Evolutionary conservation across 2,113 vertebrate genomes (phyloP), one percentile per base, ranked within the genome.

Genomic region (Grus americana): DNA sequence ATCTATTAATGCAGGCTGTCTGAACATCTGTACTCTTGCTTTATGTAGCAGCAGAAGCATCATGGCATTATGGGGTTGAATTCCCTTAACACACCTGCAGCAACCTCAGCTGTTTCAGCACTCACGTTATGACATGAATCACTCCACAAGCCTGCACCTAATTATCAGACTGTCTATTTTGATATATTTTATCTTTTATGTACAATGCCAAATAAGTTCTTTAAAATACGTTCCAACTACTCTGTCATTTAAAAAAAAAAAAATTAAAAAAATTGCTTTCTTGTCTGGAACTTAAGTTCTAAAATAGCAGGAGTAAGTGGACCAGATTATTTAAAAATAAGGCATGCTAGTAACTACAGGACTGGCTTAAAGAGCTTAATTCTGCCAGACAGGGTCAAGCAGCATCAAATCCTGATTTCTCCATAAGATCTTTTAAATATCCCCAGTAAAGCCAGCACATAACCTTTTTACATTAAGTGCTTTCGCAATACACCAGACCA

Each of bases 31-130:
- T 52, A 79, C 26, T 92, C 59, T 58, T 88, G 66, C 73, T 85
- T 96, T 79, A 52, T 54, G 75, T 3, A 79, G 79, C 23, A 7
- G 92, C 82, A 95, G 75, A 83, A 80, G 61, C 65, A 86, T 22
- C 59, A 10, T 3, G 3, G 79, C 57, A 86, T 32, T 61, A 70
- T 1, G 0, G 70, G 90, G 86, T 90, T 2, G 21, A 91, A 96
- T 95, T 93, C 94, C 93, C 94, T 83, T n/a, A 92, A 85, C 91
- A 92, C 83, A 95, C 95, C 94, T 96, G 92, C 91, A 96, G 93
- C 79, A 95, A 76, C 92, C 79, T 95, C 86, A 95, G 92, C 87
- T 95, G 86, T 61, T 87, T 79, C 87, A 47, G 75, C 34, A 18
- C 78, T 90, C 88, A 65, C 3, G 72, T 95, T 93, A 72, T 22